Evolutionary conservation across 2,888 invertebrate species (phyloP).

Genomic region (Drosophila tripunctata): DNA sequence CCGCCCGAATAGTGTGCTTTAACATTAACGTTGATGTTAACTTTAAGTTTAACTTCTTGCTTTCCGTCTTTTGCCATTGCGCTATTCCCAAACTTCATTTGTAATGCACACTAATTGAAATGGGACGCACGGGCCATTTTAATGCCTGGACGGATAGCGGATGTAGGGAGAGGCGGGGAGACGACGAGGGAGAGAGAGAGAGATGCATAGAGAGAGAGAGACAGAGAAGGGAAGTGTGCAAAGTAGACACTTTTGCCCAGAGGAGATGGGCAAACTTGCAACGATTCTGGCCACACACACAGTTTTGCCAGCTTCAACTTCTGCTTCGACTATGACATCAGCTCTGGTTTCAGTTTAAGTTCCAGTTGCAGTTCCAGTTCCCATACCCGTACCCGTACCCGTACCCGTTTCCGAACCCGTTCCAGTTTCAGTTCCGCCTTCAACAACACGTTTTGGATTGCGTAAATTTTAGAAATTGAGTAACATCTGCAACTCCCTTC

Average conservation of each 20-base stretch:
- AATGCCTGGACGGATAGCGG: slow-evolving; percentile 57
- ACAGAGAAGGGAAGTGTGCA: neutral
- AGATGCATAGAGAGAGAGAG: neutral
- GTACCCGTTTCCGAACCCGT: neutral
- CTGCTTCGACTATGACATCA: neutral
- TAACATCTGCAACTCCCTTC: slow-evolving; percentile 40
- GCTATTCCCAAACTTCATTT: slow-evolving; percentile 79
- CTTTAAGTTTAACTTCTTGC: neutral
- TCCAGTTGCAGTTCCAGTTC: neutral
- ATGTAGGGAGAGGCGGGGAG: neutral
- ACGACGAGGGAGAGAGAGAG: neutral
- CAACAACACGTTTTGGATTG: slow-evolving; percentile 71
- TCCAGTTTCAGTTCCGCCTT: slow-evolving; percentile 17
- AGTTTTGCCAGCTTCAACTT: neutral
- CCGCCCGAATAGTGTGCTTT: no score
- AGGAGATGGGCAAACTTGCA: slow-evolving; percentile 39
- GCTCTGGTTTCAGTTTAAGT: neutral
- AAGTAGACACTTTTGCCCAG: slow-evolving; percentile 11
- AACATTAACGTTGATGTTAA: no score
- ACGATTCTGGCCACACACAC: slow-evolving; percentile 9
- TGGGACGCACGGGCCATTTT: slow-evolving; percentile 74
- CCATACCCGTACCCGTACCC: neutral
- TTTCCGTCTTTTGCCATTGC: slow-evolving; percentile 8
- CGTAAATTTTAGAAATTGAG: slow-evolving; percentile 77
- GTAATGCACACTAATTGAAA: slow-evolving; percentile 79